A percentile compares a stretch with the other conserved stretches of the same genome.
These are phyloP conservation scores for Drosophila rubida DNA, from an alignment of 2,888 invertebrate species.

Conservation along the genomic window DNA sequence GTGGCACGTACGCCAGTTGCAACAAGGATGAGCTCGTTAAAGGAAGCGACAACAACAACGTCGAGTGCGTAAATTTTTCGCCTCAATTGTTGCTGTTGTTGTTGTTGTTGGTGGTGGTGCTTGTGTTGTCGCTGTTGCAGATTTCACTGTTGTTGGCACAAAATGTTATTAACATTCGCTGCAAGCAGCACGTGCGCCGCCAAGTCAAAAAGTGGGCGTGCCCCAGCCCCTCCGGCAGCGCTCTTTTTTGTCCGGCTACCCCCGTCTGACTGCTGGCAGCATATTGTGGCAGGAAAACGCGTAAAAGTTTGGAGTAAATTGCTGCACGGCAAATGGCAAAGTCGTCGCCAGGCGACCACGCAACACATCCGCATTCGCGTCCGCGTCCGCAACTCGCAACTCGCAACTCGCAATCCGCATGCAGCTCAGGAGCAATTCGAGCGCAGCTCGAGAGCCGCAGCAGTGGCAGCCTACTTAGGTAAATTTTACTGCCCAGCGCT, in stretches of 20 bases:
- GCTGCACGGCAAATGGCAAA: slow-evolving; percentile 48
- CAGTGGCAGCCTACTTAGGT: slow-evolving; percentile 47
- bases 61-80: slow-evolving; percentile 53
- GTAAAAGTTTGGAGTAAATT: slow-evolving; percentile 64
- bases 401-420: slow-evolving; percentile 17
- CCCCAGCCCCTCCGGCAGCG: slow-evolving; percentile 5
- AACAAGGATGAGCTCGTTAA: slow-evolving; percentile 80
- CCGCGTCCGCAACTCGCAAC: slow-evolving; percentile 14
- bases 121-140: slow-evolving; percentile 12
- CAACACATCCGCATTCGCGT: slow-evolving; percentile 37
- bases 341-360: slow-evolving; percentile 51
- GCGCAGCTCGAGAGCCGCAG: slow-evolving; percentile 26
- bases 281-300: slow-evolving; percentile 57
- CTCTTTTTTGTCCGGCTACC: slow-evolving; percentile 5
- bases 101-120: slow-evolving; percentile 23
- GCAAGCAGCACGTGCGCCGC: slow-evolving; percentile 63
- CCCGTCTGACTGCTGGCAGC: slow-evolving; percentile 2
- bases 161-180: slow-evolving; percentile 75
- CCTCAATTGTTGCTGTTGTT: no score
- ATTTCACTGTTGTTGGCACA: slow-evolving; percentile 46
- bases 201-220: slow-evolving; percentile 46
- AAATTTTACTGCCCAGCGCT: slow-evolving; percentile 48
- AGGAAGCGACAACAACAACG: slow-evolving; percentile 61
- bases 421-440: slow-evolving; percentile 15
- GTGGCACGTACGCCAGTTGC: slow-evolving; percentile 69